Base-by-base conservation (phyloP, 2,888 invertebrate genomes). In the Tuta absoluta region DNA sequence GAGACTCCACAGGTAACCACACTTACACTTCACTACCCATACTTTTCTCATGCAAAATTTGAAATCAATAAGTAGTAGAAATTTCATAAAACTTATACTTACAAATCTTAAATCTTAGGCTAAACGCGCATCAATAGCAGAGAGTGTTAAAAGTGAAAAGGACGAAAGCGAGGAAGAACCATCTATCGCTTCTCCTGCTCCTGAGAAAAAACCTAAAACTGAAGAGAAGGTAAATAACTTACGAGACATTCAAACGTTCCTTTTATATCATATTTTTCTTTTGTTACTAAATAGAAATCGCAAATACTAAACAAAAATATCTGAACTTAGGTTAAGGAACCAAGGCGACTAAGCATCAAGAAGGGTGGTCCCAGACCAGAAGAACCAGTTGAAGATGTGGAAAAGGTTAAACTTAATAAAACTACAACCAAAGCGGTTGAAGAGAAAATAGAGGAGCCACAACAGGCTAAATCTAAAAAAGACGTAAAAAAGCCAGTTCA, bases 1-100 rank as follows among this genome's bases (percentile, higher is more conserved):
- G 83, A 85, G 73, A 86, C 86, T 77, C 85, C 80, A 48, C 85
- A 91, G 92, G 92, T 92, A 92, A 76, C 66, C 59, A 81, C 78
- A 80, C 68, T 73, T 45, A 79, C 77, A 79, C 53, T 72, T 61
- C 74, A 73, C 67, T 79, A 10, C 4, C 33, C 10, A 69, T 65
- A 73, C 76, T 77, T 59, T 67, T 64, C 64, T 72, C 63, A 60
- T 5, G 8, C 8, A 8, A 14, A 38, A 17, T 21, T 14, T 41
- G 19, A n/a, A 37, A 58, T 37, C 19, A 58, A 21, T 51, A 23
- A 51, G 12, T 21, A 21, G 1, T 28, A 1, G 7, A 19, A 10
- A 49, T 21, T 51, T 4, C 1, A 19, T 23, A 19, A 51, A 58
- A 21, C 12, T 65, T 69, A 72, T 23, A 70, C 67, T 65, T 62